Base-by-base conservation (phyloP, 2,888 invertebrate genomes). In the Stenchaetothrips biformis region DNA sequence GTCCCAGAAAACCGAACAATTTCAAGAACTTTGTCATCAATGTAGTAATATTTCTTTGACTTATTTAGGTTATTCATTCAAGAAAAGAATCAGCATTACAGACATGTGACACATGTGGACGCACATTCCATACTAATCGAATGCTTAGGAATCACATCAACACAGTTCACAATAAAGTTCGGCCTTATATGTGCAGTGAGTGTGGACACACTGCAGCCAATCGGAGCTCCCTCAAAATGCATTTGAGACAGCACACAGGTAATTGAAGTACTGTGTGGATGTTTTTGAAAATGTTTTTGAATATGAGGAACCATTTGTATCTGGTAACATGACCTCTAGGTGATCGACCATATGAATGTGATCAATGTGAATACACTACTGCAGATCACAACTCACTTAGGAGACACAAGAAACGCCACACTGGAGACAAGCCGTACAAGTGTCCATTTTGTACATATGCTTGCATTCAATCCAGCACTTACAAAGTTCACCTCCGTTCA, bases 341-440 rank as follows among this genome's bases (percentile, higher is more conserved):
- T 78, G 93, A 93, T 85, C 94, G 93, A 85, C 93, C 94, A 0
- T 95, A 93, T 86, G 89, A 91, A 67, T 96, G 96, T 85, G 90
- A 91, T 59, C 87, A 89, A 79, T 96, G 96, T 86, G 88, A 88
- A 7, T 95, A 93, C 86, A 88, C 91, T 74, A 91, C 94, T 7
- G 90, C 92, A 3, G 95, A 95, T 85, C 95, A 95, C 87, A 95
- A 95, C 86, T 92, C 95, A 0, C 88, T 95, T 83, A 88, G 95
- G 47, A 89, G 95, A 2, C 96, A 96, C 86, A 92, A 92, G 84
- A 91, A 92, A 87, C 89, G 91, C 16, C 95, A 96, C 86, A 90
- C 92, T 8, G 93, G 94, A 21, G 90, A 92, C 79, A 92, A 91
- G 84, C 91, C 91, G 0, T 96, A 96, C 87, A 91, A 91, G 83